Evolutionary conservation across 2,113 vertebrate species (phyloP), one percentile per base, ranked within the genome.

Genomic region (Neomonachus schauinslandi): DNA sequence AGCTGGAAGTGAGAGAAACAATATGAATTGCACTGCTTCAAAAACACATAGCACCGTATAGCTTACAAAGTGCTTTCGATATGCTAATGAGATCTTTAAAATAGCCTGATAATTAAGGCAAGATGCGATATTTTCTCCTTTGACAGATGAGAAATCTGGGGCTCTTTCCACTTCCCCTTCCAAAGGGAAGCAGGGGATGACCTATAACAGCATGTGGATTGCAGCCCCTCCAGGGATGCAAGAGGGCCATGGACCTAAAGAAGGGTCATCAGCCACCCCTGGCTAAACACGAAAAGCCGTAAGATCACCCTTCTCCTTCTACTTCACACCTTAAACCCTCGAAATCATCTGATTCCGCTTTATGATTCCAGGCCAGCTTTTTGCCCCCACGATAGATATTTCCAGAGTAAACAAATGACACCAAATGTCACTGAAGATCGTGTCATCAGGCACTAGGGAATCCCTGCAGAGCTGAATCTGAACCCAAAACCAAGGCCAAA

Each of bases 391-490:
- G 39, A 31, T 8, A 85, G 39, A 12, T 36, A 65, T 74, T 84
- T 92, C 39, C 80, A 88, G 85, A 80, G 26, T 65, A 93, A 90
- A 89, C 42, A 81, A 74, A 91, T 24, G 33, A 42, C 49, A 79
- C 13, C 53, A 46, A 81, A n/a, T 36, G 57, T 57, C 6, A 36
- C 6, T 21, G 65, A 42, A 12, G 13, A 33, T 49, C 31, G 2
- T 26, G 57, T 69, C 28, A 31, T 24, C 1, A 4, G 42, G 36
- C 5, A 8, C 31, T 4, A 42, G 16, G 16, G 8, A 39, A n/a
- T 55, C 77, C 24, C 76, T 6, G 22, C 21, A 95, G 85, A 87
- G 63, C 46, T 8, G 19, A 81, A 42, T 19, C 49, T 61, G 61
- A 79, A 65, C 22, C 42, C 14, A 61, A 95, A 76, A 53, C 69